phyloP scores from a whole-genome alignment of 1,140 invertebrate species.

The Bombus affinis region DNA sequence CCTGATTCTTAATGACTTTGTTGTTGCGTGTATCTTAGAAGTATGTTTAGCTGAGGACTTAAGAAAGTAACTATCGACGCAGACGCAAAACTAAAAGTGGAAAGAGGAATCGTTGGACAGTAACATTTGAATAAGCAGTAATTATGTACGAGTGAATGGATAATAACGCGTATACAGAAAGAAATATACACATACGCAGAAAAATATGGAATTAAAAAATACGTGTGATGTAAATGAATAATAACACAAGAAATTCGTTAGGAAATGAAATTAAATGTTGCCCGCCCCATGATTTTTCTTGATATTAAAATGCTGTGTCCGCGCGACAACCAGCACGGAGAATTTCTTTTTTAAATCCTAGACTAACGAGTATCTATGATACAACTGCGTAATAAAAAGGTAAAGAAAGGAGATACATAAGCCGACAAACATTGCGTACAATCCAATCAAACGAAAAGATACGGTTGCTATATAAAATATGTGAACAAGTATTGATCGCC shows the following conservation, averaged over 20 bases:
- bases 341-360: background rate
- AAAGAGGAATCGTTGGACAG: background rate
- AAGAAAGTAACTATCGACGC: slow-evolving; percentile 36
- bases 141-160: slow-evolving; percentile 10
- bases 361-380: background rate
- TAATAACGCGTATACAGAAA: background rate
- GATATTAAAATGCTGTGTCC: background rate
- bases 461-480: slow-evolving; percentile 48
- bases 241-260: slow-evolving; percentile 63
- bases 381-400: slow-evolving; percentile 18
- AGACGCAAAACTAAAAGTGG: background rate
- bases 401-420: background rate
- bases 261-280: slow-evolving; percentile 69
- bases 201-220: background rate
- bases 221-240: slow-evolving; percentile 53
- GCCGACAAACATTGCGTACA: slow-evolving; percentile 45
- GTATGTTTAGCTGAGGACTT: slow-evolving; percentile 66
- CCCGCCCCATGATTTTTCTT: slow-evolving; percentile 55
- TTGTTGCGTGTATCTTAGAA: slow-evolving; percentile 73
- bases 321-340: background rate
- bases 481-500: slow-evolving; percentile 50
- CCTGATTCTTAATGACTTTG: slow-evolving; percentile 63
- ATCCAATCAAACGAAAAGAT: slow-evolving; percentile 61
- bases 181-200: background rate
- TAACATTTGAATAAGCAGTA: slow-evolving; percentile 14